Conservation (phyloP, 1,140 invertebrate genomes). For the Theocolax elegans region DNA sequence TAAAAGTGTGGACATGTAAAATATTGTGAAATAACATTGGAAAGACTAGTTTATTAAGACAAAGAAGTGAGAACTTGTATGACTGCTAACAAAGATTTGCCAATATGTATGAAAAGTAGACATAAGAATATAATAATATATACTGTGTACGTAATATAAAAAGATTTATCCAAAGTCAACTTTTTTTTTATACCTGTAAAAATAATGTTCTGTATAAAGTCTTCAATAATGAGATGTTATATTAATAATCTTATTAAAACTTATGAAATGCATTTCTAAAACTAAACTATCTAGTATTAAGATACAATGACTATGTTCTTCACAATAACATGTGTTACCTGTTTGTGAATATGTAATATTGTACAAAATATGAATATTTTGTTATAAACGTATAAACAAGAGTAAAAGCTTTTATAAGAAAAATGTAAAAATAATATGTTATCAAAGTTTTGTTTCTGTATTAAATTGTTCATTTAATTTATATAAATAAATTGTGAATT, state of each 20-base stretch:
- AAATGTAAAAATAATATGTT: neutral
- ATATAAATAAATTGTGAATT: slow-evolving; percentile 2
- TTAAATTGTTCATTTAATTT: slow-evolving; percentile 12
- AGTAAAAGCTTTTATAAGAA: slow-evolving; percentile 20
- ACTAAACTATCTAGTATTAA: slow-evolving; percentile 28
- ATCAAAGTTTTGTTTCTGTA: slow-evolving; percentile 15
- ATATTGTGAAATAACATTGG: slow-evolving; percentile 1
- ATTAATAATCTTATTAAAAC: slow-evolving; percentile 2
- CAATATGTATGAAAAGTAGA: slow-evolving; percentile 4
- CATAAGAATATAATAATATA: neutral
- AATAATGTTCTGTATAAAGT: slow-evolving; percentile 12
- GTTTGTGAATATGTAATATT: slow-evolving; percentile 19
- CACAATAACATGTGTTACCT: slow-evolving; percentile 31
- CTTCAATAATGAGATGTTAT: neutral
- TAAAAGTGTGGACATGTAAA: neutral
- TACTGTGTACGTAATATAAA: slow-evolving; percentile 14
- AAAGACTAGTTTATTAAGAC: neutral
- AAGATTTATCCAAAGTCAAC: slow-evolving; percentile 13
- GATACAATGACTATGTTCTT: slow-evolving; percentile 31
- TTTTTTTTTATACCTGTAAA: neutral
- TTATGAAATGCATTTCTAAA: slow-evolving; percentile 6
- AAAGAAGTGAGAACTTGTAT: neutral
- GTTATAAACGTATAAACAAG: neutral
- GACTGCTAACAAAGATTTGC: slow-evolving; percentile 14
- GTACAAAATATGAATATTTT: slow-evolving; percentile 18